Evolutionary conservation across 2,113 vertebrate species (phyloP), one percentile per base, ranked within the genome.

Genomic region (Dolichotis patagonum): DNA sequence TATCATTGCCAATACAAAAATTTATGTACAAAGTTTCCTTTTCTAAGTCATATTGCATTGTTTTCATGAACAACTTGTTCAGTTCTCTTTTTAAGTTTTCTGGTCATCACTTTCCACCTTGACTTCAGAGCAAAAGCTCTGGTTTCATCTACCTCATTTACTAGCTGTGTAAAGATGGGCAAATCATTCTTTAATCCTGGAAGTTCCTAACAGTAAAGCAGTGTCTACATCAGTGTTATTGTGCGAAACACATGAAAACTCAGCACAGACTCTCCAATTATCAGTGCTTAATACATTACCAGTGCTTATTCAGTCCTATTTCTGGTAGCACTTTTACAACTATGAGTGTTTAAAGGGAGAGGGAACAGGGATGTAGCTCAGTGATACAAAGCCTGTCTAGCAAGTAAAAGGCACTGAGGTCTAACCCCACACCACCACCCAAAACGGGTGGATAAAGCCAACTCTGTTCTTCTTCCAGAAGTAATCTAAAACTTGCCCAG

Each of bases 191-290:
- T 3, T 63, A 88, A 67, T 13, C 38, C 58, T 58, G 77, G 22
- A 78, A 86, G 83, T 87, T 91, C 80, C 93, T 52, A 84, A 56
- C 41, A 49, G 8, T 63, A 52, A 91, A 97, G 83, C 28, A 67
- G 20, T 24, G 24, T 75, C 63, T 63, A 80, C 17, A 32, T 24
- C 73, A 96, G 1, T 88, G n/a, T 2, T 60, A 19, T 49, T 69
- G 82, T 83, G 62, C 95, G 63, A 75, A 94, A 95, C 28, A 91
- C 16, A 93, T 11, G 24, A 80, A 92, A 94, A 88, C 56, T 92
- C 17, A 84, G 58, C 63, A 85, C 41, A 54, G 30, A 82, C 38
- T 32, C n/a, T 95, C 92, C 78, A 90, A 41, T 85, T 58, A 49
- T 5, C 54, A 35, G 19, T 43, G 60, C 11, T 86, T 56, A 75